Conservation (phyloP, 2,113 vertebrate genomes). For the Nibea coibor region DNA sequence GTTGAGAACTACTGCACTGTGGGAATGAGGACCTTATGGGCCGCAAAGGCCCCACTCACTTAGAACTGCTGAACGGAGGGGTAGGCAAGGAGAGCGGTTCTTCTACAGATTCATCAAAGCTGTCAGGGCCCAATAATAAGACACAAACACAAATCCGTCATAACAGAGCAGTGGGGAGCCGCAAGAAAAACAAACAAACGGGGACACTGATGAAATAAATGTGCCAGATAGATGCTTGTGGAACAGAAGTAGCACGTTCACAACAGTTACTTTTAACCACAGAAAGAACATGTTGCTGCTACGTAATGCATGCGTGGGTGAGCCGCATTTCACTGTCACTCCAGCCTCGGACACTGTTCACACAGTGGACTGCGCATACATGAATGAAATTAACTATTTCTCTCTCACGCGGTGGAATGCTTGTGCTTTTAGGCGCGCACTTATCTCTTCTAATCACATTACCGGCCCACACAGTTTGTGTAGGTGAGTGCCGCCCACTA, state of each 20-base stretch:
- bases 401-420: slow-evolving; percentile 16
- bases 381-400: slow-evolving; percentile 50
- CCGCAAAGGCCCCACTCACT: slow-evolving; percentile 83
- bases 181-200: neutral
- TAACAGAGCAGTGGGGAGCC: slow-evolving; percentile 24
- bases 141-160: slow-evolving; percentile 73
- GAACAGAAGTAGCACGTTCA: neutral
- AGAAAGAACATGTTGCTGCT: neutral
- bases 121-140: slow-evolving; percentile 79
- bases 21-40: slow-evolving; percentile 47
- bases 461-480: slow-evolving; percentile 49
- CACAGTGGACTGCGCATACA: slow-evolving; percentile 16
- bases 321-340: slow-evolving; percentile 18
- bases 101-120: slow-evolving; percentile 85
- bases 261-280: slow-evolving; percentile 1
- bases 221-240: neutral
- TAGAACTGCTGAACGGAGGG: slow-evolving; percentile 82
- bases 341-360: slow-evolving; percentile 10
- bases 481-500: slow-evolving; percentile 33
- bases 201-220: neutral
- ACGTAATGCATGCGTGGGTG: neutral
- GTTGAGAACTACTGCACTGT: slow-evolving; percentile 69
- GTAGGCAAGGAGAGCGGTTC: slow-evolving; percentile 79
- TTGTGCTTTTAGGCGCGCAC: slow-evolving; percentile 45
- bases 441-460: slow-evolving; percentile 54